Evolutionary conservation across 2,113 vertebrate genomes (phyloP), one percentile per base, ranked within the genome.

Genomic region (Xiphorhynchus elegans): DNA sequence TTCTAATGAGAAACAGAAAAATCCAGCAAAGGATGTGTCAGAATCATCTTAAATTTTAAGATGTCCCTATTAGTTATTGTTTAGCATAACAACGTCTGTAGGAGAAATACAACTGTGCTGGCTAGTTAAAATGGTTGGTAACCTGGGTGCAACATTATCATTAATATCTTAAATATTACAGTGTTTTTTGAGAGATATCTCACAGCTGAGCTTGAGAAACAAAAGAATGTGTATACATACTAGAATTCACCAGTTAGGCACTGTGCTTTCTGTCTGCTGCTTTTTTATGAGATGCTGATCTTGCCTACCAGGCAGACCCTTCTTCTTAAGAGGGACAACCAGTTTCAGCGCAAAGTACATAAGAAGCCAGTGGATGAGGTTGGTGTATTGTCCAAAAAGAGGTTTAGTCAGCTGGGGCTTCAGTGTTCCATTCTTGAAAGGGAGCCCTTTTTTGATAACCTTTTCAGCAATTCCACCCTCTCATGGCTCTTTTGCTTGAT

Each of bases 21-120:
- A 89, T 49, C 68, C 83, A 72, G 64, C 29, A 56, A 42, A 50
- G 47, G 60, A 59, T 24, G n/a, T 4, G 17, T 89, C 29, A 49
- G 58, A 90, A 87, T 69, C 2, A 23, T 96, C 84, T 95, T 77
- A 85, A 70, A 90, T 96, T 96, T 91, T 64, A 85, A 62, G 16
- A 1, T 64, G 9, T n/a, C 63, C 11, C 13, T 70, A 1, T 50
- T 89, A 59, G 29, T 39, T 77, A 33, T 76, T 52, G 39, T 85
- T 84, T 62, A 77, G 47, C 47, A 17, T 84, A 55, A 55, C 17
- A 20, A 1, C 16, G 17, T 89, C 58, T 62, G 40, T 53, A 35
- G 39, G 42, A 42, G 17, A 66, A 82, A 18, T 46, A 17, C 25
- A 67, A 40, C 59, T 40, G 12, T 52, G 7, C 46, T 47, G 23